Evolutionary conservation across 2,888 invertebrate genomes (phyloP), one percentile per base, ranked within the genome.

Genomic region (Stratiomys singularior): DNA sequence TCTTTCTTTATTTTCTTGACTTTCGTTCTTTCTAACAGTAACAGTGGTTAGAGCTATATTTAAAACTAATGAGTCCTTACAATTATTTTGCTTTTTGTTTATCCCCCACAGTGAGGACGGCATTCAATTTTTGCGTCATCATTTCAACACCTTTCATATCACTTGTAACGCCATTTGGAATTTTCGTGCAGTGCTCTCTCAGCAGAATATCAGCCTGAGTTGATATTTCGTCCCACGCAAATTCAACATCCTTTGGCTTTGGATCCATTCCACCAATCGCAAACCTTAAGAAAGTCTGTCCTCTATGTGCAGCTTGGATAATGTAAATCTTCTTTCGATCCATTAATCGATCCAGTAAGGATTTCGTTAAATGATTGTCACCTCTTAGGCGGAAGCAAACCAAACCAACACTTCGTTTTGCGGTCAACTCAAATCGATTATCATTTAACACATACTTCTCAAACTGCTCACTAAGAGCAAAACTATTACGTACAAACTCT

Each of bases 381-480:
- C 91, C 93, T 88, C 92, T 94, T 44, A 97, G 86, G 83, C 96
- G 90, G 86, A 99, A 98, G 84, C 97, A 98, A 5, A 98, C 95
- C 25, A 98, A 88, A 0, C 95, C 96, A 89, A 97, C 89, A 0
- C 89, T 88, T 0, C 91, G 91, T 79, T 93, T 91, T 0, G 90
- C 90, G 72, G 93, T 90, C 5, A 97, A 87, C 84, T 97, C 93
- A 85, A 98, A 98, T 80, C 94, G 89, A 0, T 89, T 86, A 85
- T 98, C 96, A 0, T 88, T 85, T 76, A 87, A 85, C 0, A 96
- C 92, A 30, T 94, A 87, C 0, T 90, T 86, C 80, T 94, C 94
- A 84, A 99, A 97, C 82, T 93, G 88, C 81, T 92, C 89, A 0
- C 98, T 97, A 80, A 97, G 87, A 5, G 86, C 85, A 11, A 94